Evolutionary conservation across 2,888 invertebrate genomes (phyloP).

Genomic region (Mactromeris polynyma): DNA sequence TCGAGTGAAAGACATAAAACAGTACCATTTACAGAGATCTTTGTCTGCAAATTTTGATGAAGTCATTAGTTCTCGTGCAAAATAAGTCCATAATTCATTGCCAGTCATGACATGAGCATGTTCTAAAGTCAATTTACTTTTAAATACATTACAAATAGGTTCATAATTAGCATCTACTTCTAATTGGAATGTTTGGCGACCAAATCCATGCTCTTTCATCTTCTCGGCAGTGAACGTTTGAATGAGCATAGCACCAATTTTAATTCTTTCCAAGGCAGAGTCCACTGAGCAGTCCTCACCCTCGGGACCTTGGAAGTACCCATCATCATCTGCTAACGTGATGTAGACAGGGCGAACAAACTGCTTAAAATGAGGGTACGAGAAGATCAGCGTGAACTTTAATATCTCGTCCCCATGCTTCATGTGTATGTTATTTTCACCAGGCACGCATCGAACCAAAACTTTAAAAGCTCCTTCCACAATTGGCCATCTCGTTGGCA

Average conservation of each 20-base stretch:
- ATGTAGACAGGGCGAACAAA: conserved; percentile 94
- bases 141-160: conserved; percentile 91
- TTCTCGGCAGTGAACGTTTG: conserved; percentile 96
- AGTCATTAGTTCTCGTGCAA: conserved; percentile 94
- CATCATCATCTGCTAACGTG: conserved; percentile 93
- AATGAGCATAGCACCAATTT: conserved; percentile 92
- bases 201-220: conserved; percentile 92
- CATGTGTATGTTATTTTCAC: conserved; percentile 90
- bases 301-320: conserved; percentile 92
- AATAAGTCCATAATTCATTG: conserved; percentile 93
- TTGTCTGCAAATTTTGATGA: conserved; percentile 89
- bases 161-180: conserved; percentile 90
- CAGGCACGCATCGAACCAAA: conserved; percentile 90
- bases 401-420: conserved; percentile 87
- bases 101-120: conserved; percentile 90
- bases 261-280: conserved; percentile 92
- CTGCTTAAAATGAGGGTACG: conserved; percentile 73
- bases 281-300: conserved; percentile 90
- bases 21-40: conserved; percentile 92
- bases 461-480: conserved; percentile 91
- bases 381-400: conserved; percentile 76
- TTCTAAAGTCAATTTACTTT: conserved; percentile 91
- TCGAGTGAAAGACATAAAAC: conserved; percentile 95
- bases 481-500: conserved; percentile 89
- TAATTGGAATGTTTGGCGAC: conserved; percentile 93